Evolutionary conservation across 2,888 invertebrate genomes (phyloP).

Genomic region (Thereva unica): DNA sequence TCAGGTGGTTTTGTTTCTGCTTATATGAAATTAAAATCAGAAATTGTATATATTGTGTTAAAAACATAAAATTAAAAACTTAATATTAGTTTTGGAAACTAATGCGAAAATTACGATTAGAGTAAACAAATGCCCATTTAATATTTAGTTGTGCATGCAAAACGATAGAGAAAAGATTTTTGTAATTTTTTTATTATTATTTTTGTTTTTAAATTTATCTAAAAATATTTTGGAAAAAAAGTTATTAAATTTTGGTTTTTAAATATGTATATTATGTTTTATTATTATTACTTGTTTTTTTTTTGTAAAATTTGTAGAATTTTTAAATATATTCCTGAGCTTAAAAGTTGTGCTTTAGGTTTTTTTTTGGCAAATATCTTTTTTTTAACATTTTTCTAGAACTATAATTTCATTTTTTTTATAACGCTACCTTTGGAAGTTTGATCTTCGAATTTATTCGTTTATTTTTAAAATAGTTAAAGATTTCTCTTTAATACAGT

Average conservation of each 20-base stretch:
- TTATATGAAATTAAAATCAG: no score
- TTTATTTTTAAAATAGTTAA: no score
- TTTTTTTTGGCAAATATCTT: slow-evolving; percentile 20
- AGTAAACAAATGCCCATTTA: no score
- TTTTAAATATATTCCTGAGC: slow-evolving; percentile 31
- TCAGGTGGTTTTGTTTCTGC: no score
- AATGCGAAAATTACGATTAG: no score
- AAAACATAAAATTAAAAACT: no score
- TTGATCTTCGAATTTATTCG: background rate
- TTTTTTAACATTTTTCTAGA: slow-evolving; percentile 12
- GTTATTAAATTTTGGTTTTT: slow-evolving; percentile 7
- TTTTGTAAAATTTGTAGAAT: slow-evolving; percentile 18
- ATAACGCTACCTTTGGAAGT: slow-evolving; percentile 4
- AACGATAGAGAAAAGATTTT: background rate
- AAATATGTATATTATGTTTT: background rate
- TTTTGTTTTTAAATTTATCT: slow-evolving; percentile 33
- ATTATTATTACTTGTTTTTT: background rate
- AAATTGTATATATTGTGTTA: no score
- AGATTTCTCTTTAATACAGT: slow-evolving; percentile 16
- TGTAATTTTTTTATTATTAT: background rate
- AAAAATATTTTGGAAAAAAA: slow-evolving; percentile 30
- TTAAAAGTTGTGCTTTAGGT: slow-evolving; percentile 7
- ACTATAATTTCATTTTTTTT: slow-evolving; percentile 14
- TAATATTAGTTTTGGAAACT: no score
- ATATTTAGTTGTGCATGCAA: no score